A percentile compares a stretch with the other conserved stretches of the same genome.
phyloP scores from a whole-genome alignment of 2,113 vertebrate genomes.

The Scomber colias region DNA sequence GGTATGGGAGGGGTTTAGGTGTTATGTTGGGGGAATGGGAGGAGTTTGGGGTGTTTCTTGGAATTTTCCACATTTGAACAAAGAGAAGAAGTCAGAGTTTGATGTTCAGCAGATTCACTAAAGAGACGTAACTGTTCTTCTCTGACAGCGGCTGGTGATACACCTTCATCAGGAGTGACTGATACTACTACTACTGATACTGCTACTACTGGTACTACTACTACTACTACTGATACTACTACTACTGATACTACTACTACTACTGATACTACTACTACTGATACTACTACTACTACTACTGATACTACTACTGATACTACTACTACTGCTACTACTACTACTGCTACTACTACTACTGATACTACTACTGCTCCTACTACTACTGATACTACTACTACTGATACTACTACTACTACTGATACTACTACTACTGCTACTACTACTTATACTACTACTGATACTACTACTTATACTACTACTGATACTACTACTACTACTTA shows the following conservation, averaged over 20 bases:
- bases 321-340: neutral
- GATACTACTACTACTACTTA: neutral
- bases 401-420: slow-evolving; percentile 31
- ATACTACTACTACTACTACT: no score
- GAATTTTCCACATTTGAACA: neutral
- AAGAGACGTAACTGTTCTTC: slow-evolving; percentile 71
- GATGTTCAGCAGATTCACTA: slow-evolving; percentile 54
- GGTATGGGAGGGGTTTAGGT: neutral
- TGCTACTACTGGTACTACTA: no score
- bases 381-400: neutral
- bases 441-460: neutral
- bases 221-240: no score
- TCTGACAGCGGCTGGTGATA: slow-evolving; percentile 73
- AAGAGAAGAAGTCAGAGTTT: neutral
- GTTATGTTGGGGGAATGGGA: neutral
- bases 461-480: neutral
- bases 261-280: neutral
- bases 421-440: neutral
- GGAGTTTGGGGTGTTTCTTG: no score
- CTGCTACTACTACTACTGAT: neutral
- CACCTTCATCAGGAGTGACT: neutral
- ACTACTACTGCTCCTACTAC: neutral
- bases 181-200: no score
- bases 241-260: neutral
- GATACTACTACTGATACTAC: neutral